Evolutionary conservation across 2,888 invertebrate genomes (phyloP), one percentile per base, ranked within the genome.

Genomic region (Epistrophe grossulariae): DNA sequence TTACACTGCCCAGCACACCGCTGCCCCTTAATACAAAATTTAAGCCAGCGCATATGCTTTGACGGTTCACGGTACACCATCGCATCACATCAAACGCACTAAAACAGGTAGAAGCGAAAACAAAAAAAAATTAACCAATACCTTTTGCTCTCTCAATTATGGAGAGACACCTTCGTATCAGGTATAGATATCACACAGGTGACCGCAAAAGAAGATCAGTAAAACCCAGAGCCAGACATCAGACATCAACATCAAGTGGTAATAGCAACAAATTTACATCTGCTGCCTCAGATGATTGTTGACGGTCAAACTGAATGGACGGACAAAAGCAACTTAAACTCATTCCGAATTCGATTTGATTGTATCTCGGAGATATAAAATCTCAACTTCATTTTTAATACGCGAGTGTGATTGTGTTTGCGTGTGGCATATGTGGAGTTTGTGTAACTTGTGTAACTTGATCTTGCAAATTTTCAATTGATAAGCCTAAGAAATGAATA

Each of bases 261-360:
- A 74, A 73, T 62, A 76, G 59, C 68, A 71, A 66, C 74, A 60
- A 87, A 87, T 87, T 87, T 87, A 87, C 83, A 87, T 79, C 72
- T 76, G 79, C 74, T 79, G 72, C 52, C 71, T 79, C 87, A 87
- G 87, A 87, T 83, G 76, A 87, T 87, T 83, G 82, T 83, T 87
- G 83, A 77, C 83, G 87, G 87, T 83, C 83, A 83, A 66, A 45
- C 72, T 31, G 76, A 83, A 72, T 66, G 83, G 79, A 76, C 87
- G 76, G 62, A 74, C 62, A 17, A 15, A 57, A 45, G 45, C 35
- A 66, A 48, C 24, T 19, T 7, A n/a, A 15, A 48, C 57, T 35
- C 48, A 66, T 64, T 43, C 62, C 24, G 68, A 60, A 57, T 66
- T 50, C 60, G 62, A 19, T 24, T 43, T 28, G 40, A 70, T 64